A percentile compares a stretch with the other conserved stretches of the same genome.
These are phyloP conservation scores for Penelope pileata DNA, from an alignment of 2,113 vertebrate genomes.

Conservation along the genomic window DNA sequence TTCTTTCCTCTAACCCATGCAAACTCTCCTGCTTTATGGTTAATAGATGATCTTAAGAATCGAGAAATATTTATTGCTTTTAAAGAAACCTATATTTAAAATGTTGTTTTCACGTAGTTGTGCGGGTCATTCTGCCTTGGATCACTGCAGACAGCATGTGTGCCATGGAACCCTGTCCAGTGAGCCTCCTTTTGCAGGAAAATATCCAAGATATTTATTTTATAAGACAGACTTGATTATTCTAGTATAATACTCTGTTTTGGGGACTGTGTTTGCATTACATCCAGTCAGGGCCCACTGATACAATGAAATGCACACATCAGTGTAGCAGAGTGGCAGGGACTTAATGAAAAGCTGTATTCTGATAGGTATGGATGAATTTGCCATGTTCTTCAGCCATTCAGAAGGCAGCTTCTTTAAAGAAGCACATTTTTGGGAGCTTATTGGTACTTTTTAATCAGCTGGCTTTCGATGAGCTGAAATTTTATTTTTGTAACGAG, in stretches of 20 bases:
- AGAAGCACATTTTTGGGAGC: slow-evolving; percentile 62
- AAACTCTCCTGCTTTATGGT: slow-evolving; percentile 70
- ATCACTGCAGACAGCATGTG: slow-evolving; percentile 52
- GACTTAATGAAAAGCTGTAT: slow-evolving; percentile 32
- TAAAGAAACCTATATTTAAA: slow-evolving; percentile 79
- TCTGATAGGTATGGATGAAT: slow-evolving; percentile 32
- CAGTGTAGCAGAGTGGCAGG: background rate
- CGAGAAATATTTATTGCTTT: slow-evolving; percentile 82
- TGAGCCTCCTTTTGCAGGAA: slow-evolving; percentile 34
- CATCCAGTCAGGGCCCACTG: background rate
- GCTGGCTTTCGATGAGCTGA: slow-evolving; percentile 49
- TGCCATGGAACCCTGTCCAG: slow-evolving; percentile 41
- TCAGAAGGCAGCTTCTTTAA: slow-evolving; percentile 35
- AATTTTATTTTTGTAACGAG: slow-evolving; percentile 67
- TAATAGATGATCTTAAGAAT: slow-evolving; percentile 69
- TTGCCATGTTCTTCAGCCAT: background rate
- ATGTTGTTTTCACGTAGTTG: slow-evolving; percentile 61
- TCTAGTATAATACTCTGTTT: background rate
- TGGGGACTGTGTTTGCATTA: background rate
- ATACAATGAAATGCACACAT: background rate
- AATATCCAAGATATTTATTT: slow-evolving; percentile 56
- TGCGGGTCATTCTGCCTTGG: slow-evolving; percentile 28
- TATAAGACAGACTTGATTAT: slow-evolving; percentile 49
- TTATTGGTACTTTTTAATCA: slow-evolving; percentile 61
- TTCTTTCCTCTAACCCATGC: slow-evolving; percentile 45